Evolutionary conservation across 1,140 invertebrate genomes (phyloP), one percentile per base, ranked within the genome.

Genomic region (Battus philenor): DNA sequence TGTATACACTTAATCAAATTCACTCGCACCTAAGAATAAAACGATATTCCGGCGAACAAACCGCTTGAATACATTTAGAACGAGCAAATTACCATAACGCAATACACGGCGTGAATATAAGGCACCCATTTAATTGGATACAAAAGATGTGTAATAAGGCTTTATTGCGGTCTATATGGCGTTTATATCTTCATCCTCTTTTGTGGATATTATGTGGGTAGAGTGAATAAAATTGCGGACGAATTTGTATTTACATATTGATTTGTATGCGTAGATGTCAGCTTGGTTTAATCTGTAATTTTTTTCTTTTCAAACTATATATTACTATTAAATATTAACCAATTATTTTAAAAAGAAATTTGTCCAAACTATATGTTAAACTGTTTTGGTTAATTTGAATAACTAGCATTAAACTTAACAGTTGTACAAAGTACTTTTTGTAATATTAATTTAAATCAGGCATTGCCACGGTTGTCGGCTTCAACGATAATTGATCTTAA

Each of bases 111-210:
- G 31, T 44, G 38, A 47, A 47, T 43, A 43, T 41, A 32, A 44
- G 34, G 51, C 56, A 53, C 54, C 54, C 57, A 53, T 71, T 60
- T 69, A 69, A 69, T 72, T 69, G 50, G 44, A 57, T 56, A 61
- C 59, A 56, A 61, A 58, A 55, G 53, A 57, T 48, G 54, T 55
- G 57, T 63, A 67, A 69, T 73, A 68, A 53, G 41, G 45, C 51
- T 69, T 73, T 62, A 66, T 56, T 44, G 59, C 30, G 11, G 33
- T 12, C 26, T 36, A 22, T 18, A 34, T 34, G 13, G 36, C 18
- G 45, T 54, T 60, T 63, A 68, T 58, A 41, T 44, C 58, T 65
- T 55, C 51, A 68, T 68, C 27, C 29, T 22, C 8, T 20, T 3
- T 36, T 36, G 17, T 36, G 9, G 8, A 34, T 34, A 18, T 36